Evolutionary conservation across 1,140 invertebrate species (phyloP).

Genomic region (Saxidomus purpurata): DNA sequence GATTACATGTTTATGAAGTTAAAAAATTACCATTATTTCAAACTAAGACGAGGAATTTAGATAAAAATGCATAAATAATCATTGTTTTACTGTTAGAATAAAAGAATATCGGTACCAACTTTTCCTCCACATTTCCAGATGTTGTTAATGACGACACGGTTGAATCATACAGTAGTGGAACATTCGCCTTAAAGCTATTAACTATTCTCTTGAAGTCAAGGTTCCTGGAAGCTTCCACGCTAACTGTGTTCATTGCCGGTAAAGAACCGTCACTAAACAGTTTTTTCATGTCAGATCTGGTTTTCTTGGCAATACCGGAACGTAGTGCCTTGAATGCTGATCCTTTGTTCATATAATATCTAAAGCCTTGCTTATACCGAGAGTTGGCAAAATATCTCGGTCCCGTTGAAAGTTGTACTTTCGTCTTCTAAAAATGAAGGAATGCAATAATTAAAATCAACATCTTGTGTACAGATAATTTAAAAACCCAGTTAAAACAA

Average conservation of each 20-base stretch:
- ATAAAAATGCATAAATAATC: too few species aligned
- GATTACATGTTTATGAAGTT: too few species aligned
- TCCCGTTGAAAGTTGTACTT: background rate
- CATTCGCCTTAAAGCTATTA: background rate
- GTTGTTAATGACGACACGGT: background rate
- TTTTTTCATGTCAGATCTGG: background rate
- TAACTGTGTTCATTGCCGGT: background rate
- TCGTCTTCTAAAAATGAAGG: background rate
- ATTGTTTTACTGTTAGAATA: too few species aligned
- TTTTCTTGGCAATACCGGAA: background rate
- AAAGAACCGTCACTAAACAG: background rate
- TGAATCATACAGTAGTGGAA: constrained; percentile 23
- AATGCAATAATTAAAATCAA: background rate
- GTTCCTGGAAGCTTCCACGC: background rate
- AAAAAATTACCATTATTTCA: too few species aligned
- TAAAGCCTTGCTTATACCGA: background rate
- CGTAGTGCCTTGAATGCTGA: background rate
- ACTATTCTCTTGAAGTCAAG: background rate
- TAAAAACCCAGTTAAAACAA: too few species aligned
- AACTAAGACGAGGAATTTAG: too few species aligned
- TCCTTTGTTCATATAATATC: background rate
- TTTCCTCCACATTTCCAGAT: background rate
- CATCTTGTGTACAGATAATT: too few species aligned
- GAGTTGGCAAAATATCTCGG: background rate
- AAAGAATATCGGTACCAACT: background rate